Conservation (phyloP, 2,888 invertebrate species). For the Tetragonisca angustula region DNA sequence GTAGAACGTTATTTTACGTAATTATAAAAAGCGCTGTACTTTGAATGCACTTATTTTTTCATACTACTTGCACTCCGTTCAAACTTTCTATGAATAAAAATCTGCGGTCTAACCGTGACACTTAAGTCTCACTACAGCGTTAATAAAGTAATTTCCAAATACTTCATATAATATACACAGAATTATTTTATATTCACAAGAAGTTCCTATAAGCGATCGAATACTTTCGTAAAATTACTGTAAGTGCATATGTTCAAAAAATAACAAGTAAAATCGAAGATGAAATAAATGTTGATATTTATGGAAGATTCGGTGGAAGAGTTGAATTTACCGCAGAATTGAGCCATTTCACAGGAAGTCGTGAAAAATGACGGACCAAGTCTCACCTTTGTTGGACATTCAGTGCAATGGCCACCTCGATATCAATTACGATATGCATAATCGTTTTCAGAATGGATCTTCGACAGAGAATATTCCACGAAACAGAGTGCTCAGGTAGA, state of each 20-base stretch:
- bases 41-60: too few relatives aligned
- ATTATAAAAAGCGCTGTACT: too few relatives aligned
- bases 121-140: too few relatives aligned
- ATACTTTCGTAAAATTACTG: too few relatives aligned
- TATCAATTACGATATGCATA: conserved; percentile 62
- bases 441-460: conserved; percentile 68
- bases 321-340: neutral
- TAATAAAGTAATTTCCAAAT: too few relatives aligned
- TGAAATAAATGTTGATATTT: neutral
- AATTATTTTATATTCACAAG: too few relatives aligned
- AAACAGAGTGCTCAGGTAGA: conserved; percentile 80
- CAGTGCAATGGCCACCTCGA: conserved; percentile 66
- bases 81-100: too few relatives aligned
- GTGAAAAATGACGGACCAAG: conserved; percentile 72
- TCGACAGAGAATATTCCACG: conserved; percentile 69
- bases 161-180: too few relatives aligned
- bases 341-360: neutral
- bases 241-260: neutral
- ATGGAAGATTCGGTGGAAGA: neutral
- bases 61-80: too few relatives aligned
- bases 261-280: neutral
- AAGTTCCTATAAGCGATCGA: too few relatives aligned
- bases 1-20: too few relatives aligned
- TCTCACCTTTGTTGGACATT: conserved; percentile 72
- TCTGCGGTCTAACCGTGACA: too few relatives aligned